Conservation (phyloP, 2,888 invertebrate species). For the Teleogryllus oceanicus region DNA sequence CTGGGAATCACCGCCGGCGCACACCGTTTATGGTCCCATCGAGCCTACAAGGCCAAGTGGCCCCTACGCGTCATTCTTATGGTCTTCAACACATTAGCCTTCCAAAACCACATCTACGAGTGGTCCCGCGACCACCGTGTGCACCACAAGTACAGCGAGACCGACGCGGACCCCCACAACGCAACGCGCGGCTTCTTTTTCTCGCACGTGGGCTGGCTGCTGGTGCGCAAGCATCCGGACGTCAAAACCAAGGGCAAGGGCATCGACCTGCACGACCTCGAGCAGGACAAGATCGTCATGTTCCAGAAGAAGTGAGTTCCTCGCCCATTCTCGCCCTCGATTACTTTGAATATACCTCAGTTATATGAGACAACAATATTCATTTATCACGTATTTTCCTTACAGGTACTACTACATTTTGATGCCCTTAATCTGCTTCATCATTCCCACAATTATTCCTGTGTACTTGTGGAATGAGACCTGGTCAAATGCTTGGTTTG, state of each 20-base stretch:
- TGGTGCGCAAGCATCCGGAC: slow-evolving; percentile 86
- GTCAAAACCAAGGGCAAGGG: slow-evolving; percentile 81
- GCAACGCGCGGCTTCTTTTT: slow-evolving; percentile 93
- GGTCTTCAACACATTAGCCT: slow-evolving; percentile 82
- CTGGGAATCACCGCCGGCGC: slow-evolving; percentile 96
- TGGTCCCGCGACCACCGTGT: slow-evolving; percentile 59
- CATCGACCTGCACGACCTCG: slow-evolving; percentile 80
- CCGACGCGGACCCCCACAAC: slow-evolving; percentile 91
- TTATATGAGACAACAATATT: not conserved
- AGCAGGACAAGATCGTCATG: slow-evolving; percentile 72
- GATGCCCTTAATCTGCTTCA: slow-evolving; percentile 72
- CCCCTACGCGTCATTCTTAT: slow-evolving; percentile 78
- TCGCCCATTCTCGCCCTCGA: too few relatives aligned
- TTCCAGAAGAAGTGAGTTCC: slow-evolving; percentile 81
- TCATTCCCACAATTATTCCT: slow-evolving; percentile 72
- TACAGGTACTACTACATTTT: slow-evolving; percentile 68
- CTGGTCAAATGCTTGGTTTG: slow-evolving; percentile 59
- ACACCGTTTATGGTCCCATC: slow-evolving; percentile 93
- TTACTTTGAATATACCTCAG: too few relatives aligned
- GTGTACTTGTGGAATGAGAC: slow-evolving; percentile 75
- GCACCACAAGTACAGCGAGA: slow-evolving; percentile 91
- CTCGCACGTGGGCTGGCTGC: slow-evolving; percentile 91
- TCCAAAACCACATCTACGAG: slow-evolving; percentile 58
- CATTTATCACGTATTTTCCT: slow-evolving; percentile 35
- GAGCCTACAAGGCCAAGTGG: slow-evolving; percentile 91